Evolutionary conservation across 2,113 vertebrate species (phyloP).

Genomic region (Oxyruncus cristatus): DNA sequence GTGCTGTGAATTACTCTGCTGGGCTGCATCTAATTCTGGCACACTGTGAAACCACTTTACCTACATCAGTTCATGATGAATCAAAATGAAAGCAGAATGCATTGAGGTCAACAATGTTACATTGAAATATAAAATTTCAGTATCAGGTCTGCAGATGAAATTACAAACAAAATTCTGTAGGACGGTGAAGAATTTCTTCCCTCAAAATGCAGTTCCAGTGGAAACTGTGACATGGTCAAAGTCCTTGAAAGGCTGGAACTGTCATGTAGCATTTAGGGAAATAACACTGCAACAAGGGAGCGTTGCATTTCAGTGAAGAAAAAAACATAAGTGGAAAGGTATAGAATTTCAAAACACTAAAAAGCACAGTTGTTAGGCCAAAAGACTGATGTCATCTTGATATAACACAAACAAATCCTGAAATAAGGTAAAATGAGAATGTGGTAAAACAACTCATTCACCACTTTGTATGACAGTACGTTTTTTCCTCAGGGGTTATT

Average conservation of each 20-base stretch:
- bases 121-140: neutral
- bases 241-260: neutral
- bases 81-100: neutral
- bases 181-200: neutral
- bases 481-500: neutral
- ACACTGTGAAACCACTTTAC: neutral
- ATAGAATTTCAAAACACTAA: neutral
- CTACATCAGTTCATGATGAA: neutral
- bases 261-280: neutral
- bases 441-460: neutral
- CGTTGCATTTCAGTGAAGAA: neutral
- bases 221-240: neutral
- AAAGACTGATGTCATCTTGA: neutral
- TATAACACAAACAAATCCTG: neutral
- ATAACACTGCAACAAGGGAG: neutral
- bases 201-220: neutral
- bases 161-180: neutral
- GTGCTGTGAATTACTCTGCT: neutral
- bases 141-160: neutral
- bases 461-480: neutral
- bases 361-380: neutral
- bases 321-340: neutral
- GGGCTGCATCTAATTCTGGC: neutral
- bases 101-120: neutral
- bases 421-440: neutral